Evolutionary conservation across 2,797 vertebrate genomes (phyloP), one percentile per base, ranked within the genome.

Genomic region (Premnoplex brunnescens): DNA sequence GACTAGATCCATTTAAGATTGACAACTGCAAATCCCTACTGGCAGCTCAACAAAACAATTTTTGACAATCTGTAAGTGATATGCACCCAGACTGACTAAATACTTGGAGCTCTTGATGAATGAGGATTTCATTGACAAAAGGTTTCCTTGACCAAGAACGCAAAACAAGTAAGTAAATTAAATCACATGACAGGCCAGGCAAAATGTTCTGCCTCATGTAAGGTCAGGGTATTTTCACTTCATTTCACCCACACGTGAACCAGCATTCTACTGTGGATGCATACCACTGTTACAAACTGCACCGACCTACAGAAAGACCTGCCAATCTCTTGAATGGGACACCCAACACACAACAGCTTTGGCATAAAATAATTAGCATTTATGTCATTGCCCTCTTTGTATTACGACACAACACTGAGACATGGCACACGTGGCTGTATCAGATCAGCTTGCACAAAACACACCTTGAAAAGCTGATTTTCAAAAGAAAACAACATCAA

Each of bases 121-220:
- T 0, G 0, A 91, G 6, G 4, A 36, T 86, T 59, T 76, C 52
- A 59, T 6, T 62, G 51, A 69, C 1, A 1, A 75, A 91, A 84
- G 22, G 20, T 91, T 73, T 87, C 66, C 58, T 82, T 21, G 0
- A 82, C 77, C 55, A 76, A 64, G 32, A 73, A 80, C 18, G 23
- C 27, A 62, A 95, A 94, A 63, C 26, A 73, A 66, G 21, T 11
- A 68, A 39, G 28, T 12, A 37, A 69, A 54, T 34, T 59, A 83
- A 91, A 81, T 37, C 78, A 80, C 63, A 77, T 24, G 43, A 68
- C 52, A 86, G 41, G 32, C 28, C 23, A 72, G 10, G 12, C 12
- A 72, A 82, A 83, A 72, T 17, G 10, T 73, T 74, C 64, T 59
- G 9, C 21, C 16, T 62, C 2, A 0, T 36, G 21, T 20, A n/a